phyloP scores from a whole-genome alignment of 2,113 vertebrate genomes.

The Xenus cinereus region DNA sequence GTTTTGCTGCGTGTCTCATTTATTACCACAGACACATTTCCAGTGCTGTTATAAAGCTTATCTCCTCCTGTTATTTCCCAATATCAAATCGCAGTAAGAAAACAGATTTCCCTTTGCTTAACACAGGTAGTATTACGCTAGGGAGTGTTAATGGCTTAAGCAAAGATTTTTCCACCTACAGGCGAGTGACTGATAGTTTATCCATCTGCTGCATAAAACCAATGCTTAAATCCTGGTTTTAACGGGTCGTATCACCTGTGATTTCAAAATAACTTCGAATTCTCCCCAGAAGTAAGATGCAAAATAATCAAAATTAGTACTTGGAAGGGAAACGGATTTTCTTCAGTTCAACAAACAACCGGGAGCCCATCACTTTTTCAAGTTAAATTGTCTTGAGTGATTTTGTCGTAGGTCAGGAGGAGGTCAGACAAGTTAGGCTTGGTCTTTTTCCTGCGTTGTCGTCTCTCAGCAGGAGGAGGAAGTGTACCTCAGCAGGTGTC shows the following conservation, averaged over 20 bases:
- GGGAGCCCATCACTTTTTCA: slow-evolving; percentile 9
- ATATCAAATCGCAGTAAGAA: slow-evolving; percentile 73
- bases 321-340: not conserved
- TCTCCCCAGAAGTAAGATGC: slow-evolving; percentile 11
- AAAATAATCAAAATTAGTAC: slow-evolving; percentile 25
- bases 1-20: slow-evolving; percentile 16
- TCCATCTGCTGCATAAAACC: slow-evolving; percentile 76
- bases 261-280: slow-evolving; percentile 54
- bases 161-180: slow-evolving; percentile 79
- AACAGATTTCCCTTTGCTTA: slow-evolving; percentile 71
- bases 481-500: slow-evolving; percentile 64
- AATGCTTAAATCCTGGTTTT: slow-evolving; percentile 41
- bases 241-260: slow-evolving; percentile 67
- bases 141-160: slow-evolving; percentile 76
- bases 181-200: slow-evolving; percentile 76
- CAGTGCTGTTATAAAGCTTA: slow-evolving; percentile 74
- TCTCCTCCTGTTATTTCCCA: slow-evolving; percentile 71
- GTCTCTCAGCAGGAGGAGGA: slow-evolving; percentile 55
- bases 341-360: slow-evolving; percentile 22
- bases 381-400: slow-evolving; percentile 54
- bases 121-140: slow-evolving; percentile 72
- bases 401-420: slow-evolving; percentile 45
- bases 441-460: slow-evolving; percentile 41
- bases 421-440: slow-evolving; percentile 56
- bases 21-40: slow-evolving; percentile 33